Base-by-base conservation (phyloP, 1,140 invertebrate genomes). In the Neodiprion fabricii region DNA sequence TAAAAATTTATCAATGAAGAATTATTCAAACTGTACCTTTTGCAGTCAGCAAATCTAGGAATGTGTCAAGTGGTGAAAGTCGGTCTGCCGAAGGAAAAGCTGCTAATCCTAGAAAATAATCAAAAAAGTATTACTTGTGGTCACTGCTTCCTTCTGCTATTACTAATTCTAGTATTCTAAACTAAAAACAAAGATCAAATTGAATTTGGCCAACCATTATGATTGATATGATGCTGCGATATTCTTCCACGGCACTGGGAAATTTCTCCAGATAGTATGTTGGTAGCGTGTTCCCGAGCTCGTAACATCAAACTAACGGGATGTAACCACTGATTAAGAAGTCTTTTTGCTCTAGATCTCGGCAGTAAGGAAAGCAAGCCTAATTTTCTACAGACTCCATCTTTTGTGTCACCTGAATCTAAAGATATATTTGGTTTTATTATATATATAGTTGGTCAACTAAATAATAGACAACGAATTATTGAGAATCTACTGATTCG, bases 1-100 rank as follows among this genome's bases (percentile, higher is more conserved):
- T 28, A 69, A 61, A 21, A 28, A 67, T 61, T 10, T 66, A 14
- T 74, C 9, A 14, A 10, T 28, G 7, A 61, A 28, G 72, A 72
- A 73, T 28, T 75, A 17, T 67, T 72, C 61, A 21, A 53, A 12
- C 9, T 9, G 28, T 79, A 90, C 90, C 90, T 90, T 96, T 96
- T 10, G 95, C 95, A 1, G 95, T 96, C 23, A 96, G 89, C 61
- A 96, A 87, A 86, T 96, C 94, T 67, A 96, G 86, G 82, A 96
- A 96, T 14, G 95, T 95, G 82, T 96, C 94, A 73, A 96, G 85
- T 0, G 95, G 94, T 65, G 94, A 94, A 1, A 95, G 83, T 72
- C 93, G 90, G 83, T 95, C 93, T 48, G 91, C 91, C 0, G 93
- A 93, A 9, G 93, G 92, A 80, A 94, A 92, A 9, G 92, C 92